Evolutionary conservation across 53 echinoderm and acorn worm genomes (phyloP).

Genomic region (Glandiceps talaboti): DNA sequence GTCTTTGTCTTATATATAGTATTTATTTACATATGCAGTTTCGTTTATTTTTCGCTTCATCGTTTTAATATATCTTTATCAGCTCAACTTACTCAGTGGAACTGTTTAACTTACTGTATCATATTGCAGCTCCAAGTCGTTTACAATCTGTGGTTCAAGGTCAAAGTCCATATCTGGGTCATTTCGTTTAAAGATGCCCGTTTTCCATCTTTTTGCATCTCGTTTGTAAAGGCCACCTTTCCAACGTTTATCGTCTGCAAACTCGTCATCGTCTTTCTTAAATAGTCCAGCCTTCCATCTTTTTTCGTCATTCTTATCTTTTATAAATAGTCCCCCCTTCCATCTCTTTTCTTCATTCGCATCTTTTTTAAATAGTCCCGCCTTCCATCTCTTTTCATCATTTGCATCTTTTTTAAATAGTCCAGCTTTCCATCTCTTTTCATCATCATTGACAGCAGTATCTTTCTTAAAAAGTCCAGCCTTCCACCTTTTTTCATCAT

Average conservation of each 20-base stretch:
- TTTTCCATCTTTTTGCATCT: not conserved
- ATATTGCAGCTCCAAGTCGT: not conserved
- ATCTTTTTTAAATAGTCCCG: not conserved
- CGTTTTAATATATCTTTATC: too few species aligned
- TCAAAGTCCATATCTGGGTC: not conserved
- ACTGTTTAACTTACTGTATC: not conserved
- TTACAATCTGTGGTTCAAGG: not conserved
- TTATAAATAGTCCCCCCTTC: not conserved
- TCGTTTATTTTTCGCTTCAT: too few species aligned
- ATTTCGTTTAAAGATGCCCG: not conserved
- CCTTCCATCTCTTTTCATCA: not conserved
- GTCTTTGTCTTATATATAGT: too few species aligned
- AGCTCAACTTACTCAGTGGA: too few species aligned
- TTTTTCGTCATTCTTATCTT: not conserved
- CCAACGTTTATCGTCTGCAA: not conserved
- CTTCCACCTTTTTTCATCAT: not conserved
- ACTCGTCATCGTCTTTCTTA: not conserved
- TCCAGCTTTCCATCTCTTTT: not conserved
- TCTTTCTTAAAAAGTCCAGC: not conserved
- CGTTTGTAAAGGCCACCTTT: not conserved
- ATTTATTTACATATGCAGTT: too few species aligned
- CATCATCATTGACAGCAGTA: not conserved
- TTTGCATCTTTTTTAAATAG: not conserved
- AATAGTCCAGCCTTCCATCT: not conserved
- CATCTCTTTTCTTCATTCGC: not conserved